These are phyloP conservation scores for Ptychodera flava DNA, from an alignment of 35 echinoderm and acorn worm genomes.

Conservation along the genomic window DNA sequence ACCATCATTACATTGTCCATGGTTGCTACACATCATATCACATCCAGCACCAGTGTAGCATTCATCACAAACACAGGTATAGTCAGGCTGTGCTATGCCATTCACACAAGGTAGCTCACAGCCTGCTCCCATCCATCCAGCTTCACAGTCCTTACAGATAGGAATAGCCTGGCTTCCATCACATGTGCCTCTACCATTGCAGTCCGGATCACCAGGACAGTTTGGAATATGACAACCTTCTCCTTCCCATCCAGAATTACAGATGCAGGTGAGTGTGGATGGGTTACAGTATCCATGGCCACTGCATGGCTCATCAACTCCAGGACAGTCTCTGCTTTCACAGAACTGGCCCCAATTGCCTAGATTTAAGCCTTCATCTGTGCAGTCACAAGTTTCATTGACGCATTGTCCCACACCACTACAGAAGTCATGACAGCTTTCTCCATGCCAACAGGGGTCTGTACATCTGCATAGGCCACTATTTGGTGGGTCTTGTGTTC, in stretches of 20 bases:
- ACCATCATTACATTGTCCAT: slow-evolving; percentile 60
- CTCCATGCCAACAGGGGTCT: slow-evolving; percentile 71
- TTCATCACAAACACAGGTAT: slow-evolving; percentile 50
- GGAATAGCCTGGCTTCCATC: slow-evolving; percentile 56
- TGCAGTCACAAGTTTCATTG: slow-evolving; percentile 18
- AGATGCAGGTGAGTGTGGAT: slow-evolving; percentile 29
- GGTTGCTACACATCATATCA: slow-evolving; percentile 54
- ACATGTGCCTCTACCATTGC: slow-evolving; percentile 59
- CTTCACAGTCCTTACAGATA: slow-evolving; percentile 43
- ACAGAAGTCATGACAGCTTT: slow-evolving; percentile 47
- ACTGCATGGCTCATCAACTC: slow-evolving; percentile 54
- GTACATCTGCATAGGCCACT: slow-evolving; percentile 79
- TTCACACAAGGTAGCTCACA: slow-evolving; percentile 52
- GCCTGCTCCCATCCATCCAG: slow-evolving; percentile 41
- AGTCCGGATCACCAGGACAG: slow-evolving; percentile 62
- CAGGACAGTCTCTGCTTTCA: slow-evolving; percentile 43
- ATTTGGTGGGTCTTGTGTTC: slow-evolving; percentile 59
- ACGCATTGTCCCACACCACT: slow-evolving; percentile 31
- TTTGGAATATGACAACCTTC: slow-evolving; percentile 57
- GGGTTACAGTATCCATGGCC: slow-evolving; percentile 51
- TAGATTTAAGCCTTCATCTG: slow-evolving; percentile 30
- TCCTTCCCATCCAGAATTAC: slow-evolving; percentile 61
- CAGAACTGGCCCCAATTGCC: slow-evolving; percentile 63
- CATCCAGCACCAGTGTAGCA: slow-evolving; percentile 65
- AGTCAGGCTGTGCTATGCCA: slow-evolving; percentile 33